Evolutionary conservation across 2,888 invertebrate species (phyloP).

Genomic region (Teleogryllus oceanicus): DNA sequence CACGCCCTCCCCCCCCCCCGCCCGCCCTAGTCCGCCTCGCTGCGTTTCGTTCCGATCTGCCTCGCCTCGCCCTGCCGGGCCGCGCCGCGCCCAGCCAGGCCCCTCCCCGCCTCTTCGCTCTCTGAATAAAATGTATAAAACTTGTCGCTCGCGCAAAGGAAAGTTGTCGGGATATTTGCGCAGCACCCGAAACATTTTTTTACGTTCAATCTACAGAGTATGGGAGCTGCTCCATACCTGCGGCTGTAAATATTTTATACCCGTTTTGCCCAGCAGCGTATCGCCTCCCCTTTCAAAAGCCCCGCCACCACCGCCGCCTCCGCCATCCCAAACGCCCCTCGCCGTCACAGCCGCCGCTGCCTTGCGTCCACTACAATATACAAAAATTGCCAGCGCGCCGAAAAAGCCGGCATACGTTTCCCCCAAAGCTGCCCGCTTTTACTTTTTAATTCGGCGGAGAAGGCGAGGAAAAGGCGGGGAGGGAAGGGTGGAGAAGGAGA

Average conservation of each 20-base stretch:
- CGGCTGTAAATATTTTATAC: conserved; percentile 7
- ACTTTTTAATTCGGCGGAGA: neutral
- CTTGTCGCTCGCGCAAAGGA: neutral
- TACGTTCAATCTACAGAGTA: conserved; percentile 18
- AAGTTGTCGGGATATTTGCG: conserved; percentile 18
- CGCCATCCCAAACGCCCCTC: too few relatives aligned
- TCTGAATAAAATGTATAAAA: conserved; percentile 18
- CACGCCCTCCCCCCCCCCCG: neutral
- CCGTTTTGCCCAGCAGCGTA: neutral
- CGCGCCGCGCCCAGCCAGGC: neutral
- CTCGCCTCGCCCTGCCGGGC: neutral
- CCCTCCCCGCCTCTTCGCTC: neutral
- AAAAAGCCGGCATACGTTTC: conserved; percentile 18
- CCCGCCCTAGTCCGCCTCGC: neutral
- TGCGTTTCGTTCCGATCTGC: too few relatives aligned
- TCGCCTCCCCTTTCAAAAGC: neutral
- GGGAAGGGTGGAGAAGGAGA: neutral
- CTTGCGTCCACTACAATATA: conserved; percentile 10
- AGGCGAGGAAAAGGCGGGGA: neutral
- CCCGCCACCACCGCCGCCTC: neutral
- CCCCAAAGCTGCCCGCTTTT: neutral
- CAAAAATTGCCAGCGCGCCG: conserved; percentile 18
- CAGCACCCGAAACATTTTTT: conserved; percentile 5
- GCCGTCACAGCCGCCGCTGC: neutral
- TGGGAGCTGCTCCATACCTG: neutral